phyloP scores from a whole-genome alignment of 1,140 invertebrate genomes.

The Gryllus bimaculatus region DNA sequence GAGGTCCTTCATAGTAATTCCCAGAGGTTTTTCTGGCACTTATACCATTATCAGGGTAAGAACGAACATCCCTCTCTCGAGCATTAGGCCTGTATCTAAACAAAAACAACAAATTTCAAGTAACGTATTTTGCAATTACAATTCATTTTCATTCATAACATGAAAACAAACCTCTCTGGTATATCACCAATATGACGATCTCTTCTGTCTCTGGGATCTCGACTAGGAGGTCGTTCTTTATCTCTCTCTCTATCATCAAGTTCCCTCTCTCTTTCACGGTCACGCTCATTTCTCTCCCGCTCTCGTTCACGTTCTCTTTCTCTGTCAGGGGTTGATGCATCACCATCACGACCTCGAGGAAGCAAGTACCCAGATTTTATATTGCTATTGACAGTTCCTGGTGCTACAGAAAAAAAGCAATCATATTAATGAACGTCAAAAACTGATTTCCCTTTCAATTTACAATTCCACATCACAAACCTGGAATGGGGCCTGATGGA shows the following conservation, averaged over 20 bases:
- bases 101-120: background rate
- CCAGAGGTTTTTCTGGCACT: constrained; percentile 7
- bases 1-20: constrained; percentile 17
- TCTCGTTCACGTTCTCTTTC: constrained; percentile 21
- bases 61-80: constrained; percentile 9
- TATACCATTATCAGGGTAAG: constrained; percentile 10
- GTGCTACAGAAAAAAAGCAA: background rate
- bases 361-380: constrained; percentile 9
- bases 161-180: constrained; percentile 10
- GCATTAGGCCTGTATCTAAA: constrained; percentile 7
- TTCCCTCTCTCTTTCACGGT: constrained; percentile 18
- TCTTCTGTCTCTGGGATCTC: constrained; percentile 17
- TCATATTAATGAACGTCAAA: too few relatives aligned
- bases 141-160: background rate
- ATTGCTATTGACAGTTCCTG: background rate
- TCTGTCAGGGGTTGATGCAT: constrained; percentile 9
- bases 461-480: background rate
- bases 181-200: constrained; percentile 12
- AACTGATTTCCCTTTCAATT: too few relatives aligned
- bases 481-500: background rate
- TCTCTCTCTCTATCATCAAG: constrained; percentile 7
- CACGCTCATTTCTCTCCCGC: background rate
- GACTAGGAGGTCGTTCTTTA: constrained; percentile 16
- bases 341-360: constrained; percentile 11
- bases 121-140: background rate